Evolutionary conservation across 1,140 invertebrate genomes (phyloP).

Genomic region (Tetraneura akinire): DNA sequence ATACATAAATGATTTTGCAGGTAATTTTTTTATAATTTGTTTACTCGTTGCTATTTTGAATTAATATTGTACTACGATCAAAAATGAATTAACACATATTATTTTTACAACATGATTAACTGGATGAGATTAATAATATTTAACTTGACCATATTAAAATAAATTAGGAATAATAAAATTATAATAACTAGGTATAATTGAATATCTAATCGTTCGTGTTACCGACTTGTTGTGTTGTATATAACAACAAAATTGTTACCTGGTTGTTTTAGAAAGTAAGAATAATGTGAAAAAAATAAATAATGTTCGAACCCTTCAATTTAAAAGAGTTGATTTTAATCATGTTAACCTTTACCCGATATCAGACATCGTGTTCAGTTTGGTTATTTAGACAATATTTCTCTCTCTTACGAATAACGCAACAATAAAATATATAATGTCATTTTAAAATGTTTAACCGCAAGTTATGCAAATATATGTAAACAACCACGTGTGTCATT

Average conservation of each 20-base stretch:
- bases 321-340: neutral
- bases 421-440: neutral
- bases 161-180: too few species aligned
- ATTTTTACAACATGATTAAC: too few species aligned
- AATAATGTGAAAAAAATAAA: neutral
- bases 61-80: too few species aligned
- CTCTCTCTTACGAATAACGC: neutral
- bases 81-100: too few species aligned
- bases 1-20: too few species aligned
- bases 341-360: neutral
- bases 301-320: neutral
- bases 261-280: neutral
- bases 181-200: too few species aligned
- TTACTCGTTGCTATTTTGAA: too few species aligned
- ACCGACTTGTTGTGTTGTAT: neutral
- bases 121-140: too few species aligned
- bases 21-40: too few species aligned
- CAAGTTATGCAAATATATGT: constrained; percentile 22
- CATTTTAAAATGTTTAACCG: neutral
- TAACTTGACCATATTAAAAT: too few species aligned
- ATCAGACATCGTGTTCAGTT: neutral
- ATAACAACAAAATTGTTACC: neutral
- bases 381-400: neutral
- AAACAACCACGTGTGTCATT: neutral
- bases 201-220: neutral